Percentiles rank a stretch among this genome's conserved stretches.
These are phyloP conservation scores for Apantesis nais DNA, from an alignment of 2,888 invertebrate genomes.

Conservation along the genomic window DNA sequence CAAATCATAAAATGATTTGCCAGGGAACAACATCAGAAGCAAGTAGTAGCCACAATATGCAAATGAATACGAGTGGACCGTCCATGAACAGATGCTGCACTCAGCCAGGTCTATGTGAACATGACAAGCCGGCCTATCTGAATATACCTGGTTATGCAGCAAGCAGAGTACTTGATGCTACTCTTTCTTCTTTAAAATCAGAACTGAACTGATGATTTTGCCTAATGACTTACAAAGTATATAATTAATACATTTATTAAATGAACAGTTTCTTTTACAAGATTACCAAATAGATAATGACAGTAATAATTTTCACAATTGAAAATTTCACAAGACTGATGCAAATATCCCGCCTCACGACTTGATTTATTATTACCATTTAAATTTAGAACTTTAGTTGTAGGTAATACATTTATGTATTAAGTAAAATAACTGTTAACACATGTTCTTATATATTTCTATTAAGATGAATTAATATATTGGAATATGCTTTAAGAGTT, in stretches of 20 bases:
- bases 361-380: conserved; percentile 86
- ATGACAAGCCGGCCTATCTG: conserved; percentile 83
- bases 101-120: conserved; percentile 81
- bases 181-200: conserved; percentile 79
- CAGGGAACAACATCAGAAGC: conserved; percentile 67
- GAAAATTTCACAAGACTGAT: conserved; percentile 86
- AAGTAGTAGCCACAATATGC: conserved; percentile 63
- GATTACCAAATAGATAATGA: conserved; percentile 82
- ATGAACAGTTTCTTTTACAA: conserved; percentile 72
- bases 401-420: conserved; percentile 68
- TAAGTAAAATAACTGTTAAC: conserved; percentile 68
- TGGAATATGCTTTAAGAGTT: conserved; percentile 70
- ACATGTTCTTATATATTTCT: conserved; percentile 58
- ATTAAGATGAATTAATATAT: conserved; percentile 40
- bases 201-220: conserved; percentile 76
- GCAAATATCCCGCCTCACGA: conserved; percentile 86
- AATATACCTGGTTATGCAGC: conserved; percentile 83
- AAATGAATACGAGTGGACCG: conserved; percentile 43
- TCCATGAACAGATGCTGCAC: conserved; percentile 76
- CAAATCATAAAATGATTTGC: conserved; percentile 82
- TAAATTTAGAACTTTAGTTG: conserved; percentile 79
- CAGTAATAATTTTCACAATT: conserved; percentile 82
- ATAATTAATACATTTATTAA: conserved; percentile 49
- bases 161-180: conserved; percentile 78
- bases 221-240: conserved; percentile 48